Base-by-base conservation (phyloP, 64 coral and sea anemone genomes). In the Porites australiensis region DNA sequence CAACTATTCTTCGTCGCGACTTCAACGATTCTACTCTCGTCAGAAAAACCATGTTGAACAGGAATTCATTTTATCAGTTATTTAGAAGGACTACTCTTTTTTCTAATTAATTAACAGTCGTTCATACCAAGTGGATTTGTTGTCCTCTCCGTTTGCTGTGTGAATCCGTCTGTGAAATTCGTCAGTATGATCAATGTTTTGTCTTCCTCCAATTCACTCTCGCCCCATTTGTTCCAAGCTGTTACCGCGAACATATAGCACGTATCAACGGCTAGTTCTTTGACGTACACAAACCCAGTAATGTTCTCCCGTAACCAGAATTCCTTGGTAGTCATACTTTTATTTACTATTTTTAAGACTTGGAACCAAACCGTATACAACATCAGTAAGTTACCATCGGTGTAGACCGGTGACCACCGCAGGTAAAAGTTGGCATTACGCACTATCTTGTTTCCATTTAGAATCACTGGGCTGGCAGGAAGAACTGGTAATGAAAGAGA, bases 171-270 rank as follows among this genome's bases (percentile, higher is more conserved):
- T 4, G 9, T 55, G 14, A 79, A 79, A 57, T 79, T 20, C 2
- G 77, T 79, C 0, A n/a, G 27, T 58, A 79, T 58, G 19, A 4
- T 0, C 8, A 79, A 23, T 23, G 27, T 58, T 79, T 79, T 79
- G 51, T 57, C 51, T 20, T 9, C 2, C 12, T 79, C 52, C n/a
- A 79, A 57, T 19, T 3, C 53, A 79, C 77, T 79, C 19, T 58
- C 77, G 19, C 77, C 77, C 77, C 77, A 79, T 58, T 49, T 59
- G 10, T 79, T 79, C 77, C 77, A 79, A 5, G 77, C 77, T 55
- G 77, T 79, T 43, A 79, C 77, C 2, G 77, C 77, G 50, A 79
- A 79, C 77, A 79, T 14, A 53, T 79, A 79, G 43, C 8, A 22
- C 6, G 51, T 58, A n/a, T 58, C n/a, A 58, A n/a, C 51, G 19